Evolutionary conservation across 1,140 invertebrate species (phyloP).

Genomic region (Drosophila takahashii): DNA sequence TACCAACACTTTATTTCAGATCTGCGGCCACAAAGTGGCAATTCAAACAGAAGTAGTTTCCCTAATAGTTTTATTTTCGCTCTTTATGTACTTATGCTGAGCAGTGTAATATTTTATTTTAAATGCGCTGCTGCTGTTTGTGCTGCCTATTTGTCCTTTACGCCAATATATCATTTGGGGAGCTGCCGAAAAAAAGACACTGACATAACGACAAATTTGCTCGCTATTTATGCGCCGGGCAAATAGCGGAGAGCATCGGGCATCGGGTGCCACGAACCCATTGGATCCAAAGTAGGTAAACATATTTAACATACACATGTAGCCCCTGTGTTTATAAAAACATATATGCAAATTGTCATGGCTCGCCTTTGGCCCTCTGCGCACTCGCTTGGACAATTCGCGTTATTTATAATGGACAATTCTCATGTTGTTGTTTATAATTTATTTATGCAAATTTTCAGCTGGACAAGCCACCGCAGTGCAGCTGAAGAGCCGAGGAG

Average conservation of each 20-base stretch:
- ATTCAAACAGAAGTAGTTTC: not conserved
- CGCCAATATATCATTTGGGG: constrained; percentile 65
- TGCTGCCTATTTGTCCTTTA: constrained; percentile 28
- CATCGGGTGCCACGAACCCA: constrained; percentile 29
- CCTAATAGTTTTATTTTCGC: constrained; percentile 13
- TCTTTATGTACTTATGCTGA: constrained; percentile 28
- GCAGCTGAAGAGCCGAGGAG: constrained; percentile 5
- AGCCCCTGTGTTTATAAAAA: constrained; percentile 36
- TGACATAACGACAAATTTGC: constrained; percentile 73
- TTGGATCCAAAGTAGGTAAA: constrained; percentile 52
- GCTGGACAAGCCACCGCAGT: constrained; percentile 34
- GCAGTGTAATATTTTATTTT: constrained; percentile 70
- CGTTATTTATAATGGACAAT: constrained; percentile 66
- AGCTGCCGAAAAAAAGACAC: constrained; percentile 50
- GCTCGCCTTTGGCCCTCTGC: constrained; percentile 33
- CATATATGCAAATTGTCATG: constrained; percentile 51
- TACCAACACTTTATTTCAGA: not conserved
- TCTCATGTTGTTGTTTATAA: constrained; percentile 76
- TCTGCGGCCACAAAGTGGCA: not conserved
- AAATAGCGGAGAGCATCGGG: constrained; percentile 18
- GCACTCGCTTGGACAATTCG: constrained; percentile 32
- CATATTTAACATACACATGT: constrained; percentile 52
- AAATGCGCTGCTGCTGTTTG: constrained; percentile 54
- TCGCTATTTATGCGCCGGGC: constrained; percentile 53
- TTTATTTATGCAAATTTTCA: constrained; percentile 76